Percentiles rank a stretch among this genome's conserved stretches.
These are phyloP conservation scores for Cephalopholis sonnerati DNA, from an alignment of 2,113 vertebrate genomes.

Conservation along the genomic window DNA sequence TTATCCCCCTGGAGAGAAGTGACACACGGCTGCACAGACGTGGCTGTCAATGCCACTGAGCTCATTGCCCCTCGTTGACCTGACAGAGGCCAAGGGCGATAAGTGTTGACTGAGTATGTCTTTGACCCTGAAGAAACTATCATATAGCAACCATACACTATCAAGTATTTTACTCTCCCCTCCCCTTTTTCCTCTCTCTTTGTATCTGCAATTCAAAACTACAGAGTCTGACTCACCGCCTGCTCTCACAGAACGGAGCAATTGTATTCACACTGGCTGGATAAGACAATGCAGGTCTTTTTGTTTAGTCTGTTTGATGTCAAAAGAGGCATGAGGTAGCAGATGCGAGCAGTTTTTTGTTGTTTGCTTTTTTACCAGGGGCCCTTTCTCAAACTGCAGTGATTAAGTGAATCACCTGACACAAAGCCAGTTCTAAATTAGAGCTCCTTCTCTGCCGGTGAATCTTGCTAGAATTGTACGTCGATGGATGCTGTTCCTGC, in stretches of 20 bases:
- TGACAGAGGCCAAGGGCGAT: slow-evolving; percentile 47
- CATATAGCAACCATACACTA: slow-evolving; percentile 32
- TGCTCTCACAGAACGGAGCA: slow-evolving; percentile 42
- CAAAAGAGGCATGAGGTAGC: slow-evolving; percentile 39
- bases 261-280: slow-evolving; percentile 43
- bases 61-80: slow-evolving; percentile 57
- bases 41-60: slow-evolving; percentile 45
- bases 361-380: neutral
- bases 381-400: slow-evolving; percentile 38
- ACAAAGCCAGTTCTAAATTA: slow-evolving; percentile 68
- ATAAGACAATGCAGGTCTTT: slow-evolving; percentile 57
- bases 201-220: slow-evolving; percentile 39
- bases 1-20: slow-evolving; percentile 32
- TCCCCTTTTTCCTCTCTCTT: slow-evolving; percentile 1
- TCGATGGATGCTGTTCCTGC: slow-evolving; percentile 68
- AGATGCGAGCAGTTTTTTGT: slow-evolving; percentile 1
- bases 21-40: slow-evolving; percentile 39
- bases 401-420: slow-evolving; percentile 59
- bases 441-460: slow-evolving; percentile 42
- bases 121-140: slow-evolving; percentile 51
- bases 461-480: slow-evolving; percentile 50
- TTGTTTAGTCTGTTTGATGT: slow-evolving; percentile 54
- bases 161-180: neutral
- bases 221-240: slow-evolving; percentile 53
- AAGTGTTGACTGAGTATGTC: slow-evolving; percentile 35